Evolutionary conservation across 2,888 invertebrate species (phyloP), one percentile per base, ranked within the genome.

Genomic region (Pachycephus smyrnensis): DNA sequence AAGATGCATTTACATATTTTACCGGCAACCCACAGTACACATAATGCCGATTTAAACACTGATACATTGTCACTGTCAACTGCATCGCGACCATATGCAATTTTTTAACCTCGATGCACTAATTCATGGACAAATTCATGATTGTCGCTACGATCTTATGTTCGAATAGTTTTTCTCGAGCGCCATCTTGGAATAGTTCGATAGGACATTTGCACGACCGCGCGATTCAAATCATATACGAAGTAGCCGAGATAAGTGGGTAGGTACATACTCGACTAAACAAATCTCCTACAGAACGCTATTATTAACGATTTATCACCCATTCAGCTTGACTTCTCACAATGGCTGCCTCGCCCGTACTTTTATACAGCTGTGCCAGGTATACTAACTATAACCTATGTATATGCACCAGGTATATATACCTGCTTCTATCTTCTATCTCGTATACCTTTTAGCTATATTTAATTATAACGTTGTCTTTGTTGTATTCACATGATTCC

Each of bases 291-390:
- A 71, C 71, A 77, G 30, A 55, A 15, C 76, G 71, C 69, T 77
- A 75, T 81, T 80, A 80, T 81, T 80, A 79, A 76, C 76, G 77
- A 81, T 81, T 81, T 81, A 81, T 80, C 81, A 77, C 55, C 79
- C 73, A 80, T 81, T 81, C 77, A 80, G 80, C 35, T 69, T 35
- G 11, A 68, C 74, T 80, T 81, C 80, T 71, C 79, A 79, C 77
- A 80, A 80, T 81, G 76, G 68, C 73, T 55, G 55, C 55, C 55
- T 55, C 55, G 55, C 55, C 55, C 23, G 55, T 55, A 55, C 55
- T 55, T 55, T 23, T 55, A 55, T 23, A 55, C 55, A 55, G 23
- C 55, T 23, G 9, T 23, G 9, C 55, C 23, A 55, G 23, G 55
- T 55, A 55, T 23, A 55, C 55, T 4, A 55, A 55, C 23, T 23